Percentiles rank a stretch among this genome's conserved stretches.
These are phyloP conservation scores for Upupa epops DNA, from an alignment of 2,113 vertebrate species.

Conservation along the genomic window DNA sequence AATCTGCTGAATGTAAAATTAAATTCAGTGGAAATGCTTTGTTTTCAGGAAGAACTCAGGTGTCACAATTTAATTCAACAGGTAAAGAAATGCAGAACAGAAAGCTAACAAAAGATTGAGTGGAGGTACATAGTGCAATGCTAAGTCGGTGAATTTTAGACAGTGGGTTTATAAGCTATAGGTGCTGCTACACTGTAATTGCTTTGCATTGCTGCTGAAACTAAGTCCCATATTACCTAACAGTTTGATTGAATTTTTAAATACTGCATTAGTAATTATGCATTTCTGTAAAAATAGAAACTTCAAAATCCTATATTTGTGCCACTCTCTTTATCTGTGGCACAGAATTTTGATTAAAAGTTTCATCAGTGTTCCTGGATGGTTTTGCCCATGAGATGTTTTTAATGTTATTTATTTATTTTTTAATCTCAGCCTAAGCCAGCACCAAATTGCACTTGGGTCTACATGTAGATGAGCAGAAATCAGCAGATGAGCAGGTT, in stretches of 20 bases:
- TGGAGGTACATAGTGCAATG: not conserved
- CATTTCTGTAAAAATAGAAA: not conserved
- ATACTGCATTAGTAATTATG: not conserved
- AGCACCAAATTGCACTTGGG: accelerated
- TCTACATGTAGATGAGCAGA: not conserved
- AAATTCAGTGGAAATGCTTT: not conserved
- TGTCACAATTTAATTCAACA: not conserved
- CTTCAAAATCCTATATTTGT: not conserved
- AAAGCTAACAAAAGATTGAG: not conserved
- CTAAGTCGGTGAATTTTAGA: not conserved
- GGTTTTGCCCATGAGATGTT: not conserved
- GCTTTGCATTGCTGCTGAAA: not conserved
- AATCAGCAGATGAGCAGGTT: not conserved
- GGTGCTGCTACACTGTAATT: not conserved
- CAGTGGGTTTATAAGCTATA: not conserved
- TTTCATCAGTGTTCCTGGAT: not conserved
- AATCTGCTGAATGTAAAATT: not conserved
- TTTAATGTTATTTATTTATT: not conserved
- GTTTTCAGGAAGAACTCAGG: not conserved
- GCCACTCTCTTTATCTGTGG: not conserved
- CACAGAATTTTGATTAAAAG: not conserved
- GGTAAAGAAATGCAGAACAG: not conserved
- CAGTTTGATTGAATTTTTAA: not conserved
- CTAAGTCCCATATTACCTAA: not conserved
- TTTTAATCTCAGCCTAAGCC: not conserved